Percentiles rank a stretch among this genome's conserved stretches.
phyloP scores from a whole-genome alignment of 2,888 invertebrate genomes.

The Sesia apiformis region DNA sequence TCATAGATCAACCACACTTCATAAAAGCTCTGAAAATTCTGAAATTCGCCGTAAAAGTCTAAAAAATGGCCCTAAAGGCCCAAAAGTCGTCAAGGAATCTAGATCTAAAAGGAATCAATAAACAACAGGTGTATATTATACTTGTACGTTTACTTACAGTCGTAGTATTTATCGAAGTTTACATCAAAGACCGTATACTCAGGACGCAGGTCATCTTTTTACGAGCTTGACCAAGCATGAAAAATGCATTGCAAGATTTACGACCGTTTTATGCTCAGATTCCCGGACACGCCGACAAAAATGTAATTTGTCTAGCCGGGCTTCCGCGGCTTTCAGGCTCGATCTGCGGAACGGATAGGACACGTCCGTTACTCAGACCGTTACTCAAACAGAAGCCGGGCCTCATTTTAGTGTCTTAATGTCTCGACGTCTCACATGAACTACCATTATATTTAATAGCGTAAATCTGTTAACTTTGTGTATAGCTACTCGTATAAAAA shows the following conservation, averaged over 20 bases:
- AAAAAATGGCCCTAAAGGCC: too few species aligned
- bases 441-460: too few species aligned
- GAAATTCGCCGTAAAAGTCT: too few species aligned
- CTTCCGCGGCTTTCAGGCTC: constrained; percentile 21
- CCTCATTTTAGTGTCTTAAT: constrained; percentile 1
- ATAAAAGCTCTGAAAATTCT: too few species aligned
- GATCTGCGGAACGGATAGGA: constrained; percentile 21
- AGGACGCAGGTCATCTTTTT: constrained; percentile 26
- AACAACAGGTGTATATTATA: too few species aligned
- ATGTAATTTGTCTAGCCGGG: constrained; percentile 40
- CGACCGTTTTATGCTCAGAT: constrained; percentile 40
- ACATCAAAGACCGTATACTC: background rate
- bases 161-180: background rate
- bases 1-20: too few species aligned
- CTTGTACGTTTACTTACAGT: background rate
- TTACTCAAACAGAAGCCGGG: constrained; percentile 1
- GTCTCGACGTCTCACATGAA: too few species aligned
- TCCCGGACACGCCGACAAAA: constrained; percentile 38
- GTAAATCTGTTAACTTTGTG: too few species aligned
- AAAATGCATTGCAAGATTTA: constrained; percentile 50
- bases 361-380: constrained; percentile 4
- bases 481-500: too few species aligned
- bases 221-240: constrained; percentile 43
- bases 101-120: too few species aligned
- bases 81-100: too few species aligned